These are phyloP conservation scores for Dunckerocampus dactyliophorus DNA, from an alignment of 2,113 vertebrate species.

Conservation along the genomic window DNA sequence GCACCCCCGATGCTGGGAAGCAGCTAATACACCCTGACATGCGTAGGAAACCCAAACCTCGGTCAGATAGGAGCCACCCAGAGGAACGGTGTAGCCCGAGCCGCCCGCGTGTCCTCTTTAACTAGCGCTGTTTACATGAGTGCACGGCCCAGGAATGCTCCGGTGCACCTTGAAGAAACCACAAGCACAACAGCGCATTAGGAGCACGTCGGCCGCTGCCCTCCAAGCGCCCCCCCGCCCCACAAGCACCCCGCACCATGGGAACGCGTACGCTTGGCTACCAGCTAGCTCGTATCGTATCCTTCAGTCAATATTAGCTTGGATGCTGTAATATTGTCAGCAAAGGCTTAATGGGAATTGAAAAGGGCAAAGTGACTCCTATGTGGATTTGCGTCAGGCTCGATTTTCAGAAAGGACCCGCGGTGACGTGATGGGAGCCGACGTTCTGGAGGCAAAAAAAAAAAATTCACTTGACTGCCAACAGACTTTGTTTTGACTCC, in stretches of 20 bases:
- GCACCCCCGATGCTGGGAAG: constrained; percentile 35
- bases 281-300: constrained; percentile 11
- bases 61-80: constrained; percentile 72
- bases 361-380: constrained; percentile 25
- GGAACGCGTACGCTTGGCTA: constrained; percentile 49
- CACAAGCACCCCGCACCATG: constrained; percentile 46
- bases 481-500: constrained; percentile 4
- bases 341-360: constrained; percentile 25
- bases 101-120: constrained; percentile 59
- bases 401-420: constrained; percentile 6
- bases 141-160: constrained; percentile 70
- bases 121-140: constrained; percentile 78
- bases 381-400: constrained; percentile 26
- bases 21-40: constrained; percentile 76
- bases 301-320: constrained; percentile 24
- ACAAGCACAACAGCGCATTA: constrained; percentile 65
- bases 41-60: constrained; percentile 71
- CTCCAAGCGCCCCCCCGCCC: too few relatives aligned
- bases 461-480: not conserved
- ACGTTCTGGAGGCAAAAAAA: constrained; percentile 1
- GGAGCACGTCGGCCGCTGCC: constrained; percentile 33
- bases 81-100: constrained; percentile 57
- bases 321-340: constrained; percentile 38
- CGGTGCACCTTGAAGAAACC: constrained; percentile 65
- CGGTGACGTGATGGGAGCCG: not conserved